A percentile compares a stretch with the other conserved stretches of the same genome.
Evolutionary conservation across 2,113 vertebrate species (phyloP).

Genomic region (Salvator merianae): DNA sequence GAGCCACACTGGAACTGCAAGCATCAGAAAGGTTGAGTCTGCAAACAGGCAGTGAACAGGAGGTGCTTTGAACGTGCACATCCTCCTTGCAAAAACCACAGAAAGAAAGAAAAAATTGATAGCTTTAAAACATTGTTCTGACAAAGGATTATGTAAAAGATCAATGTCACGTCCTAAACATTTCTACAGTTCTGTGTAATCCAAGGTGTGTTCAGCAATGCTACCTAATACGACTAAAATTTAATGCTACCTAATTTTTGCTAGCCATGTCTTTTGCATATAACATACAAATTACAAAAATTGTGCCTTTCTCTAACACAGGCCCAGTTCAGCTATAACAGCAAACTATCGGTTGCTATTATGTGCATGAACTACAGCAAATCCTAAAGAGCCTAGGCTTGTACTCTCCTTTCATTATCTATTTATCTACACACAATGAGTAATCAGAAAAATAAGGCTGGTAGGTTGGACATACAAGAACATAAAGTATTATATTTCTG

Average conservation of each 20-base stretch:
- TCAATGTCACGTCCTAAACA: constrained; percentile 46
- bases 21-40: rapidly evolving
- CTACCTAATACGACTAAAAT: constrained; percentile 41
- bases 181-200: constrained; percentile 55
- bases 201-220: constrained; percentile 55
- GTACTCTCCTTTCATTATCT: neutral
- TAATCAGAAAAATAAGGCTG: neutral
- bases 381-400: neutral
- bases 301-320: neutral
- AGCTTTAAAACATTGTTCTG: constrained; percentile 22
- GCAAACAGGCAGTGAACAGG: constrained; percentile 43
- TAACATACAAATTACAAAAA: neutral
- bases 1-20: constrained; percentile 3
- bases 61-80: constrained; percentile 2
- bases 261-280: constrained; percentile 55
- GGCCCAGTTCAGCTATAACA: neutral
- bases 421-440: neutral
- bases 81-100: constrained; percentile 25
- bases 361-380: neutral
- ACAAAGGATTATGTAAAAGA: constrained; percentile 49
- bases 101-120: neutral
- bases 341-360: neutral
- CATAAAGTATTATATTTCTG: no score
- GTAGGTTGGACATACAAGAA: no score
- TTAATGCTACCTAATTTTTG: constrained; percentile 63